Evolutionary conservation across 2,113 vertebrate genomes (phyloP).

Genomic region (Herpetotheres cachinnans): DNA sequence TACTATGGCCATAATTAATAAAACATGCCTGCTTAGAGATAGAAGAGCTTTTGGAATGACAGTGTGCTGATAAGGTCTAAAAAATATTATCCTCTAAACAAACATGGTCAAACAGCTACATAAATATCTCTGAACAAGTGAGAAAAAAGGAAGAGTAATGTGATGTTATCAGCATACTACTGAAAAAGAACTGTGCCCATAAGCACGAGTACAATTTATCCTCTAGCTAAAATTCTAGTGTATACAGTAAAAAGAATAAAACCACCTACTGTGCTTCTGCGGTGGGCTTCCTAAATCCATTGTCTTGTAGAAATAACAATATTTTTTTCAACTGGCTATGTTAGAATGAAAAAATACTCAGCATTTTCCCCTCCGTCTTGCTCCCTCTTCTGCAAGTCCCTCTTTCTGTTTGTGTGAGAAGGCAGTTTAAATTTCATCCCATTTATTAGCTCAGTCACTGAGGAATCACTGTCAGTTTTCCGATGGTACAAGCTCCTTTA

Average conservation of each 20-base stretch:
- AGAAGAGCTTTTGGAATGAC: not conserved
- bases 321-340: not conserved
- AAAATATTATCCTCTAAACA: not conserved
- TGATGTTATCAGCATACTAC: not conserved
- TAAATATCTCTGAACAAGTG: not conserved
- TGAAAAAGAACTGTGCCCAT: not conserved
- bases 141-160: not conserved
- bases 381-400: slow-evolving; percentile 43
- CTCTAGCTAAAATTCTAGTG: not conserved
- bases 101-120: not conserved
- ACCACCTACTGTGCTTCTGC: slow-evolving; percentile 80
- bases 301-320: slow-evolving; percentile 51
- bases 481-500: not conserved
- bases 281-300: slow-evolving; percentile 79
- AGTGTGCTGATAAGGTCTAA: not conserved
- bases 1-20: not conserved
- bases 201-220: not conserved
- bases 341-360: slow-evolving; percentile 40
- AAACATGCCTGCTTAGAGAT: not conserved
- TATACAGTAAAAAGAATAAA: slow-evolving; percentile 49
- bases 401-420: slow-evolving; percentile 5
- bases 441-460: slow-evolving; percentile 60
- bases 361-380: slow-evolving; percentile 37
- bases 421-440: slow-evolving; percentile 73
- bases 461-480: slow-evolving; percentile 52